Percentiles rank a stretch among this genome's conserved stretches.
Evolutionary conservation across 2,113 vertebrate genomes (phyloP).

Genomic region (Aix galericulata): DNA sequence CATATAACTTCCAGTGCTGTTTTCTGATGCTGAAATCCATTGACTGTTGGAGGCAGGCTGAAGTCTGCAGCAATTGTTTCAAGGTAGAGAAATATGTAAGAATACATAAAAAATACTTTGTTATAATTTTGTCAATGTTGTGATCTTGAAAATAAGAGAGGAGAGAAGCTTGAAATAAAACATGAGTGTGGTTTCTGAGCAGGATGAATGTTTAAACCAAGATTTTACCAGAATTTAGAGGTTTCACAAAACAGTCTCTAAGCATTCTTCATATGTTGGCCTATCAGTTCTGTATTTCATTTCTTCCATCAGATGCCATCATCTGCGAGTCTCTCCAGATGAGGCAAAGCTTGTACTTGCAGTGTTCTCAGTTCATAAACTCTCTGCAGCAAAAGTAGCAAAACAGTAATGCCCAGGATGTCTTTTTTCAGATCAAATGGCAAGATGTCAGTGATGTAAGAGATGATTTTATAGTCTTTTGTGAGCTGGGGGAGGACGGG

Average conservation of each 20-base stretch:
- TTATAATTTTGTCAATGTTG: background rate
- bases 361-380: background rate
- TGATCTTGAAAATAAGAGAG: background rate
- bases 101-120: background rate
- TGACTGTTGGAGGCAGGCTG: background rate
- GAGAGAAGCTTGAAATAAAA: background rate
- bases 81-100: background rate
- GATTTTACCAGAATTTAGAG: background rate
- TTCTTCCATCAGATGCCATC: background rate
- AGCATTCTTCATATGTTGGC: background rate
- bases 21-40: background rate
- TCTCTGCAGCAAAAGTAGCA: background rate
- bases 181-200: background rate
- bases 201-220: background rate
- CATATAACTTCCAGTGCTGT: background rate
- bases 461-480: background rate
- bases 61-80: fast-evolving
- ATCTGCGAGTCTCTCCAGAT: background rate
- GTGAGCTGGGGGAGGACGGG: background rate
- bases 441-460: background rate
- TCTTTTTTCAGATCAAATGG: background rate
- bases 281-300: background rate
- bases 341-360: background rate
- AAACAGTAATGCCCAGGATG: background rate
- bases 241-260: background rate